These are phyloP conservation scores for Amblyteles armatorius DNA, from an alignment of 2,888 invertebrate genomes.

Conservation along the genomic window DNA sequence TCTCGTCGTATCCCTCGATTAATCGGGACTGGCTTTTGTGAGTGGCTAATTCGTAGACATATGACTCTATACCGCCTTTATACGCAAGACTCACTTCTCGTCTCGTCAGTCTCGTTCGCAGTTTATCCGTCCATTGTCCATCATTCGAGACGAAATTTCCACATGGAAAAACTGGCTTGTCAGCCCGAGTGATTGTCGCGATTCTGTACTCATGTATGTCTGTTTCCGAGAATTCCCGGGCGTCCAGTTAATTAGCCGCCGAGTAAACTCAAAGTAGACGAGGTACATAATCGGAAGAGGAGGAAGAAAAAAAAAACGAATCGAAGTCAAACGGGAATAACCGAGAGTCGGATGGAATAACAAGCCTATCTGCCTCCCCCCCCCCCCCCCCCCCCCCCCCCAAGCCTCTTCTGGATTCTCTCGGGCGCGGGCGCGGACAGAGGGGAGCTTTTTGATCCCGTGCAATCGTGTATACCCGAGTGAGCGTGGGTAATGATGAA, in stretches of 20 bases:
- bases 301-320: neutral
- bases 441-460: constrained; percentile 1
- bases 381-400: neutral
- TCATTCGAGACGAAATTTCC: neutral
- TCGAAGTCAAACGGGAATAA: neutral
- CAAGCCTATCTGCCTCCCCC: neutral
- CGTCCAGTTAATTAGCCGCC: neutral
- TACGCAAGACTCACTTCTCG: neutral
- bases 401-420: neutral
- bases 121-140: constrained; percentile 14
- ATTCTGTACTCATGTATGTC: no score
- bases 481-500: neutral
- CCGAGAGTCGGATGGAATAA: neutral
- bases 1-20: neutral
- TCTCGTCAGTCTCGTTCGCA: constrained; percentile 1
- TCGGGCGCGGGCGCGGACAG: neutral
- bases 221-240: no score
- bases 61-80: neutral
- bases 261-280: neutral
- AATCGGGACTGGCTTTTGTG: neutral
- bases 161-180: neutral
- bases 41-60: neutral
- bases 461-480: neutral
- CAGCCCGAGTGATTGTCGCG: no score
- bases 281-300: neutral